A percentile compares a stretch with the other conserved stretches of the same genome.
Conservation (phyloP, 2,113 vertebrate genomes). For the Urocynchramus pylzowi region DNA sequence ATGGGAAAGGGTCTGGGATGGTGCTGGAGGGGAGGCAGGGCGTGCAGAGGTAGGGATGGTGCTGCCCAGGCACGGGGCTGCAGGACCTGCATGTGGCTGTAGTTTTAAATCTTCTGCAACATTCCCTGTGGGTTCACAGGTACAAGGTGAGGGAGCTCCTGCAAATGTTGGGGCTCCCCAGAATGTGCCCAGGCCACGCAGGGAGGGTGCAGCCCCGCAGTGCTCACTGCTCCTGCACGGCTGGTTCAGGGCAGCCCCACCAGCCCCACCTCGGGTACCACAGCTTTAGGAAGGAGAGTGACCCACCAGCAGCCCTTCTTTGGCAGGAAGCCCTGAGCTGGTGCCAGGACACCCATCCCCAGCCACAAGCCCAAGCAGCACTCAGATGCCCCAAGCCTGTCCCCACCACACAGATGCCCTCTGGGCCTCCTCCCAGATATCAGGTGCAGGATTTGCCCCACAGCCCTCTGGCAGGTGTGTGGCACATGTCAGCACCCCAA, state of each 20-base stretch:
- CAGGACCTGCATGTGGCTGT: background rate
- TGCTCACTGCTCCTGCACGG: rapidly evolving
- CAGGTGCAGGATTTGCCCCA: background rate
- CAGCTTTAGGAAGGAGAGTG: rapidly evolving
- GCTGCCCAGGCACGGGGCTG: background rate
- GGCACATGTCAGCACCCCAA: rapidly evolving
- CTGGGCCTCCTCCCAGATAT: rapidly evolving
- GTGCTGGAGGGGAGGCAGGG: rapidly evolving
- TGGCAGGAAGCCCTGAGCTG: background rate
- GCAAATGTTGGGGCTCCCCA: background rate
- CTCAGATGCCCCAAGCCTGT: rapidly evolving
- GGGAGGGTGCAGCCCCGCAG: rapidly evolving
- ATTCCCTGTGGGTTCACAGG: background rate
- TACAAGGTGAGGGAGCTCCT: background rate
- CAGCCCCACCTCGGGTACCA: rapidly evolving
- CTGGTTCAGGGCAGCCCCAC: too few species aligned
- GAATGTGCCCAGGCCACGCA: rapidly evolving
- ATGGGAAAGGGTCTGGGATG: background rate
- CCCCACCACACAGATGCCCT: background rate
- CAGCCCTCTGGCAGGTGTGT: background rate
- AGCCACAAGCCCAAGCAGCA: rapidly evolving
- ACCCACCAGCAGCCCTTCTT: background rate
- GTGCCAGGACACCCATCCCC: background rate
- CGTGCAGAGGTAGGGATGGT: rapidly evolving
- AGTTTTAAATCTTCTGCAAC: background rate